Evolutionary conservation across 2,888 invertebrate species (phyloP), one percentile per base, ranked within the genome.

Genomic region (Pyralis farinalis): DNA sequence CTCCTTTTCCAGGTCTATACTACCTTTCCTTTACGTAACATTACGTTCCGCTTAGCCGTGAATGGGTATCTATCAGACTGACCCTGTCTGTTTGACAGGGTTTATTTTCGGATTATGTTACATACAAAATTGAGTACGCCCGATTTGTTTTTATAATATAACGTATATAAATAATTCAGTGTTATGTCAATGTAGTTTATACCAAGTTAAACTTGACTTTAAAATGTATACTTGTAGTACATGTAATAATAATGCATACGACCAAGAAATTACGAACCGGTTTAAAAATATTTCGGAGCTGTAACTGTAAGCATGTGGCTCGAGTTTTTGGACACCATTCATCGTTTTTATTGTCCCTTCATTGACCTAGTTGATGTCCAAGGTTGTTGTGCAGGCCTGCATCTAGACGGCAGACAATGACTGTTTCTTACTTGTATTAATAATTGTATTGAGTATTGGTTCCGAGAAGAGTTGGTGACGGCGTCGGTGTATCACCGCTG

Each of bases 391-490:
- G 12, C n/a, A 12, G 28, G 30, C n/a, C n/a, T n/a, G n/a, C n/a
- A n/a, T n/a, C n/a, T n/a, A n/a, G n/a, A n/a, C n/a, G n/a, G n/a
- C 6, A 12, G 25, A 10, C 9, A 27, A 33, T 10, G 16, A 25
- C 12, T 25, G 27, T 27, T 27, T 10, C 33, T 20, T 16, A 20
- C 22, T 6, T 2, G 16, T 10, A 27, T 16, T 39, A 9, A 28
- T 33, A 39, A 39, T 42, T 64, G 58, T 62, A 71, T 63, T 65
- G 66, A 65, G 59, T 73, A 75, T 82, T 63, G 76, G 59, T 86
- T 86, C 86, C 51, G 57, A 80, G 87, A 86, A 86, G 69, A 66
- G 71, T 72, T 74, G 77, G 73, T 83, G 86, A 83, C 84, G 72
- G 67, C 59, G 58, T 61, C 50, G 66, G 68, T 82, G 84, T 84